Evolutionary conservation across 2,797 vertebrate genomes (phyloP), one percentile per base, ranked within the genome.

Genomic region (Tragopan temminckii): DNA sequence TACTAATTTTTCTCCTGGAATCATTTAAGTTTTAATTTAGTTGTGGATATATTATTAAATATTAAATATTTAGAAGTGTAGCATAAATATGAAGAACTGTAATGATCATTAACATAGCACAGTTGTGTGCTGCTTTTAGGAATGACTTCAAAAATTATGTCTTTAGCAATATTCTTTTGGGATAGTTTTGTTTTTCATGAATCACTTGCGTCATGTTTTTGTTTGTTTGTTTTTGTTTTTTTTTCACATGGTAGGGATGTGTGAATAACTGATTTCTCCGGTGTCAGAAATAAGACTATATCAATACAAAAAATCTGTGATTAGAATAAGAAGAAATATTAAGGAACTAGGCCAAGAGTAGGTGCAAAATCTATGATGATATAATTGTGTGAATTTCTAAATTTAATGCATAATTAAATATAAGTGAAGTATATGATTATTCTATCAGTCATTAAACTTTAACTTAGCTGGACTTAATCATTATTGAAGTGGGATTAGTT

Each of bases 61-160:
- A 75, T 79, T 50, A 89, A 93, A 91, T 91, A 94, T 88, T 95
- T 93, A 83, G 66, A 80, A 80, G 24, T 69, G 38, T 58, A 78
- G 85, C 80, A 55, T 68, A 90, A 88, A 93, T 78, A 58, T 36
- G 58, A 83, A 90, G 11, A 18, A 52, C n/a, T 82, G 21, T 70
- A 82, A 75, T 33, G 42, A 83, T 81, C 89, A 10, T 43, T 43
- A 19, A 43, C 42, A 43, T 83, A 36, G 43, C 35, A 21, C 29
- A 78, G 31, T 29, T 50, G 15, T 76, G 71, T 75, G 42, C 27
- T 88, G 61, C 18, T 89, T 90, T 87, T 43, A 71, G 35, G 11
- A 90, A 80, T 66, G 1, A 63, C 45, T 87, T 78, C 0, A 89
- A 92, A 81, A 92, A 53, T 61, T 20, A 48, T 33, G 5, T 5